Base-by-base conservation (phyloP, 2,797 vertebrate genomes). In the Mus spretus region DNA sequence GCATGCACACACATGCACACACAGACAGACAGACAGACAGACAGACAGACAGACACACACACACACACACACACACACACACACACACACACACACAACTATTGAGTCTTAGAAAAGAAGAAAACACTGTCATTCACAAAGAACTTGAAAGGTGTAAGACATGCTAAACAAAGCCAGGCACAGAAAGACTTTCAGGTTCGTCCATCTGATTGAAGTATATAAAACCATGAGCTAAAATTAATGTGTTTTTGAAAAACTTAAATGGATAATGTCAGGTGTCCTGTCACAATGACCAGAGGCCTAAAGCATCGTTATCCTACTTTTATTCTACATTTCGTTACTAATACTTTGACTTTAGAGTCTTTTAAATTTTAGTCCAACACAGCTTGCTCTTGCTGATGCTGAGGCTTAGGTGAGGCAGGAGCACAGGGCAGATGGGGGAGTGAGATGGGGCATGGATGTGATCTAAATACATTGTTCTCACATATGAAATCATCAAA, bases 381-480 rank as follows among this genome's bases (percentile, higher is more conserved):
- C 2, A 3, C 26, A 22, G 20, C 31, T 57, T 53, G 26, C 34
- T 79, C 9, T 26, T 53, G 14, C 26, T 65, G n/a, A 3, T 44
- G 70, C 10, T 24, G 47, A 57, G 74, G 74, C 57, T 77, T 8
- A 2, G 14, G 26, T 28, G 88, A 53, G 44, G 44, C 22, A 63
- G 34, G 22, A 65, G 2, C 20, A 12, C 1, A 9, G 6, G 20
- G 44, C 20, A 19, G 34, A 37, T 8, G 50, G 28, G 14, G 17
- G 3, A 26, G 34, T 57, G n/a, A n/a, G 53, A 28, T 13, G 10
- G 37, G 15, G 53, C 1, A 0, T 44, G n/a, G n/a, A 28, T 14
- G 7, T 7, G 24, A 31, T 19, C 37, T 57, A 44, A 40, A 31
- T 31, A 22, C 50, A 40, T 31, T 40, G 15, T 59, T 59, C 17